Base-by-base conservation (phyloP, 2,888 invertebrate genomes). In the Ormyrus rosae region DNA sequence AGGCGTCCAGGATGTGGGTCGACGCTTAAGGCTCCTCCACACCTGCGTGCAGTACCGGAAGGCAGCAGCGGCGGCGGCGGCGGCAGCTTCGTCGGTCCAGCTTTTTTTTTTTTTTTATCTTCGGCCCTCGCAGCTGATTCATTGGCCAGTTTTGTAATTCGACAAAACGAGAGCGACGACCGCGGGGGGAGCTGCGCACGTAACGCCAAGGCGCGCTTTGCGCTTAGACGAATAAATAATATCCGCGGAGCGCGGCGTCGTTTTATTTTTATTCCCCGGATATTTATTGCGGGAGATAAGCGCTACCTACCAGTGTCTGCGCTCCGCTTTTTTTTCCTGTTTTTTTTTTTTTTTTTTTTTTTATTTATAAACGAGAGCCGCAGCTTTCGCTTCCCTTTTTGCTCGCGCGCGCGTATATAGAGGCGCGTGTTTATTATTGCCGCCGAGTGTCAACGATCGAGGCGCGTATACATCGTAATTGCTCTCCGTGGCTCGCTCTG, bases 1-100 rank as follows among this genome's bases (percentile, higher is more conserved):
- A 63, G 63, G 79, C 70, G 70, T 58, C 56, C 86, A 85, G 86
- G 90, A 89, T 89, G 89, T 90, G 89, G 90, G 90, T 90, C 89
- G 90, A 34, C 87, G 34, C 82, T 88, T 85, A 87, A 86, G 87
- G 82, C 84, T 84, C 86, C 84, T 87, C 83, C 87, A 88, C 87
- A 88, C 86, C 85, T 86, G 83, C 34, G 34, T 34, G 34, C 34
- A 34, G 34, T 34, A 34, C 34, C 34, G 34, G 34, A 34, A 34
- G 34, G 34, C 34, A 34, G 2, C 34, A 0, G 19, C 19, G 2
- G 19, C 19, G 2, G 19, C 19, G 2, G 19, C 19, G 2, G 19
- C 19, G 19, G 19, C 19, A 19, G 34, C 34, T 34, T 34, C 34
- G 53, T 61, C 11, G 46, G 19, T 73, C 11, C 56, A 56, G 13